Evolutionary conservation across 2,113 vertebrate species (phyloP), one percentile per base, ranked within the genome.

Genomic region (Tringa solitaria): DNA sequence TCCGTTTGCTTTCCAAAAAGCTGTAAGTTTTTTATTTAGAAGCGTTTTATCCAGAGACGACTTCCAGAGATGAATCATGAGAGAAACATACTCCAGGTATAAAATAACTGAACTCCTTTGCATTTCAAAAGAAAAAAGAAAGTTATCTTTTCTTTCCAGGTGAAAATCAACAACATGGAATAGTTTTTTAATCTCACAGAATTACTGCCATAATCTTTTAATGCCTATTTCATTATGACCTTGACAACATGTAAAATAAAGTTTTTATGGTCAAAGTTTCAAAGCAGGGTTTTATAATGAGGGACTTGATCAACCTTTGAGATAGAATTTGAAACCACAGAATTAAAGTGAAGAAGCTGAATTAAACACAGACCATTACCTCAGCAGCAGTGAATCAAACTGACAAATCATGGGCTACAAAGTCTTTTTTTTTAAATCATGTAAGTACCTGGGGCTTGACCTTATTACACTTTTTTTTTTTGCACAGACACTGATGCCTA

Each of bases 211-310:
- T 76, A 81, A 80, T 84, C 6, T 81, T 33, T 81, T 61, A 35
- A 69, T 89, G 95, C 51, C 21, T 59, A n/a, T 92, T 70, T 94
- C 50, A 88, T 77, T 91, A 43, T 85, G n/a, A 95, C 46, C 32
- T 77, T 93, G 43, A 81, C 35, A 57, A 64, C 14, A 63, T 10
- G 8, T 28, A 63, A 63, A 75, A 89, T 6, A 64, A 83, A 39
- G 24, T 32, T 90, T 73, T 63, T 69, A 16, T 51, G 35, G 17
- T 80, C 19, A 32, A 85, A 72, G 61, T 89, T 93, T 90, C 80
- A 92, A 89, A 78, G 33, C 2, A 74, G 20, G 4, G 12, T 35
- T 89, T 82, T 85, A 37, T 46, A 77, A 61, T 32, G 19, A 95
- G 37, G 37, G 37, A 63, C 21, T 88, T 87, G 30, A 67, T 59